phyloP scores from a whole-genome alignment of 1,140 invertebrate species.

The Xylocopa sonorina region DNA sequence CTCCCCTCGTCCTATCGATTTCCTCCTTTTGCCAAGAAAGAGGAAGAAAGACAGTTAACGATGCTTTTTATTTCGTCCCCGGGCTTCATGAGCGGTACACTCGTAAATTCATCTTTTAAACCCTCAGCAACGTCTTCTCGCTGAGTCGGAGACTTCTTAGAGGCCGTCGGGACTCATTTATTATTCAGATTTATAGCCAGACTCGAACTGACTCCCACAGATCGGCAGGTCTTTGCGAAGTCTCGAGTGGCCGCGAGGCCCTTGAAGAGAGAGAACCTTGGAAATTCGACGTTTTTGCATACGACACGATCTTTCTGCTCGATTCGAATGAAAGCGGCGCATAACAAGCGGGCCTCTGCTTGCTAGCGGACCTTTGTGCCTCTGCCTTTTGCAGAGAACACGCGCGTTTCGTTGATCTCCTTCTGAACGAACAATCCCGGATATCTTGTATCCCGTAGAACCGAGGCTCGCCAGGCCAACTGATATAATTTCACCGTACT shows the following conservation, averaged over 20 bases:
- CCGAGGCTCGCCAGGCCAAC: neutral
- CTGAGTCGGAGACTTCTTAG: slow-evolving; percentile 81
- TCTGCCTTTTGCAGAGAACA: slow-evolving; percentile 17
- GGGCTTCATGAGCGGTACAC: slow-evolving; percentile 49
- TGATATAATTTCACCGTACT: slow-evolving; percentile 26
- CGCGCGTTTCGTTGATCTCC: slow-evolving; percentile 15
- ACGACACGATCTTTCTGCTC: slow-evolving; percentile 80
- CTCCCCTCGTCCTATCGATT: neutral
- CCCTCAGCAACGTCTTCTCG: slow-evolving; percentile 71
- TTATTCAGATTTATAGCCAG: slow-evolving; percentile 82
- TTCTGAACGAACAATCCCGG: slow-evolving; percentile 22
- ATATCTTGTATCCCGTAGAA: slow-evolving; percentile 13
- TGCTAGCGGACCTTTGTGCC: slow-evolving; percentile 29
- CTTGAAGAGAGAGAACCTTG: slow-evolving; percentile 61
- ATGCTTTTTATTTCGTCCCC: slow-evolving; percentile 14
- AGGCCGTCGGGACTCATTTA: slow-evolving; percentile 82
- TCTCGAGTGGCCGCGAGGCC: slow-evolving; percentile 59
- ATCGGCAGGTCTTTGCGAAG: slow-evolving; percentile 80
- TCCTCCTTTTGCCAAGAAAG: neutral
- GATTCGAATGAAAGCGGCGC: slow-evolving; percentile 77
- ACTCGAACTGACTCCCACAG: slow-evolving; percentile 80
- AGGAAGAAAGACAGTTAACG: neutral
- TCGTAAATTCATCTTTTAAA: slow-evolving; percentile 77
- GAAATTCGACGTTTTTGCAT: slow-evolving; percentile 82
- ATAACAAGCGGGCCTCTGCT: slow-evolving; percentile 75